These are phyloP conservation scores for Arvicanthis niloticus DNA, from an alignment of 2,113 vertebrate genomes.

Conservation along the genomic window DNA sequence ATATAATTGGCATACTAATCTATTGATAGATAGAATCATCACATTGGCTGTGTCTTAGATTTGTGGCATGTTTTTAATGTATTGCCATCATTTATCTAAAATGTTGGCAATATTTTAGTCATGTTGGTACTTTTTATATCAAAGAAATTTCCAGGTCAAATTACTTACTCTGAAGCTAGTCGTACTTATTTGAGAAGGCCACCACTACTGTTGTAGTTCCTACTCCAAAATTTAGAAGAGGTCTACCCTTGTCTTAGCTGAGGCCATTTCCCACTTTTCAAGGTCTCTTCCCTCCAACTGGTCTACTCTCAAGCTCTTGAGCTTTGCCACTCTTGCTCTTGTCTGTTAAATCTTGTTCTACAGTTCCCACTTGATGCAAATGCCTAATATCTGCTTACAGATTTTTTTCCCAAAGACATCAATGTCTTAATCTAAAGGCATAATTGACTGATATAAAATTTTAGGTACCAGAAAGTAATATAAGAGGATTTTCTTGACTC, in stretches of 20 bases:
- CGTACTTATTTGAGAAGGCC: not conserved
- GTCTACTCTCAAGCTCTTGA: not conserved
- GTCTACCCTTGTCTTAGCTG: not conserved
- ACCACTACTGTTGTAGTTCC: not conserved
- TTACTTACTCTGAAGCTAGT: constrained; percentile 13
- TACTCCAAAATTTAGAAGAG: not conserved
- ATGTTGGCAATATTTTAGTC: constrained; percentile 38
- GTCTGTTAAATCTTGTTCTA: not conserved
- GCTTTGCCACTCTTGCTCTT: too few relatives aligned
- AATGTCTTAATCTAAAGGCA: constrained; percentile 40
- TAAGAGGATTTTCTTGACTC: constrained; percentile 59
- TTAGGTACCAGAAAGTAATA: not conserved
- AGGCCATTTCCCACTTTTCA: not conserved
- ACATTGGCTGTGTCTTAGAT: not conserved
- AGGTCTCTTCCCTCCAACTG: not conserved
- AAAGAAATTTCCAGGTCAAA: not conserved
- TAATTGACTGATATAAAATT: constrained; percentile 57
- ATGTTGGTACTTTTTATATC: not conserved
- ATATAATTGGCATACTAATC: not conserved
- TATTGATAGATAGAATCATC: not conserved
- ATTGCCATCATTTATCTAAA: not conserved
- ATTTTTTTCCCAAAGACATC: constrained; percentile 25
- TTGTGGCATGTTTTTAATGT: constrained; percentile 1
- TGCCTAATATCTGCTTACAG: not conserved
- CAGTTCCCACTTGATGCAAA: not conserved